Evolutionary conservation across 2,888 invertebrate genomes (phyloP), one percentile per base, ranked within the genome.

Genomic region (Quadriops clusia): DNA sequence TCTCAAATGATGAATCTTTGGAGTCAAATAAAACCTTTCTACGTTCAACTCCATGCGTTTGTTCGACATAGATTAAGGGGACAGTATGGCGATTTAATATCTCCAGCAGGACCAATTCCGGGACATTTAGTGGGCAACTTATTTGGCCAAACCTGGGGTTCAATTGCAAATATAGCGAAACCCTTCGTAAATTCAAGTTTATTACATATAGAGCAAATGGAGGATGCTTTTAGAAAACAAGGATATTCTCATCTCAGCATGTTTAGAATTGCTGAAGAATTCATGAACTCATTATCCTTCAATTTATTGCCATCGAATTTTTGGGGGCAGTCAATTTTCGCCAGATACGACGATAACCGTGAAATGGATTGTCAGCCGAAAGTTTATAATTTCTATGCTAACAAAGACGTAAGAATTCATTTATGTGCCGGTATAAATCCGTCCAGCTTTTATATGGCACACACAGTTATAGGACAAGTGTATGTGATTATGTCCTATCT

Each of bases 381-480:
- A 2, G 77, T 77, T 33, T 77, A 76, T 65, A 77, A 78, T 44
- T 74, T 78, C 60, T 73, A 70, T 43, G 72, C 77, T 49, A 68
- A 70, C 17, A 50, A 67, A 25, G 71, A 77, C 53, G 78, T 72
- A 53, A 71, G 74, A 48, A 70, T 77, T 35, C 66, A 69, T 39
- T 69, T 74, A 51, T 77, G 77, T 40, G 71, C 74, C 0, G 54
- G 61, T 1, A 56, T 72, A 6, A 68, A 66, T 0, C 64, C 59
- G 40, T 64, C 63, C 5, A 67, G 75, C 51, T 70, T 77, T 42
- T 61, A 69, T 36, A 76, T 74, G 0, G 72, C 76, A 2, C 79
- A 83, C 42, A 81, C 83, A 44, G 83, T 83, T 56, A 78, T 76
- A 52, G 74, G 74, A 0, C 75, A 76, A 38, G 68, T 77, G 2